Evolutionary conservation across 2,797 vertebrate species (phyloP), one percentile per base, ranked within the genome.

Genomic region (Hydrophis major): DNA sequence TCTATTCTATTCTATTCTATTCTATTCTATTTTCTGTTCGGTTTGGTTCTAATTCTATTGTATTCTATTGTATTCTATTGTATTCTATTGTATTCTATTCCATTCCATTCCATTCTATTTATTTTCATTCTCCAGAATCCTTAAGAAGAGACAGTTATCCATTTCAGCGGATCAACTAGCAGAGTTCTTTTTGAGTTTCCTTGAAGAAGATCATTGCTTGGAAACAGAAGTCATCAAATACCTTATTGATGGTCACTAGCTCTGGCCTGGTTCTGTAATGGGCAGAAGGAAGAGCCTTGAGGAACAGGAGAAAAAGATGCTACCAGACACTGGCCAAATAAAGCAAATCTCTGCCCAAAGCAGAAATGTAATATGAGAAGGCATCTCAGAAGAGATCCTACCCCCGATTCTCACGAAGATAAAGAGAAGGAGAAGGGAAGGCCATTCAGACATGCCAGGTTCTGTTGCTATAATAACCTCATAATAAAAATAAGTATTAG

Each of bases 51-150:
- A n/a, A 0, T 50, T 50, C 50, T 50, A 1, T 50, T 50, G 7
- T 10, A 8, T 53, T 53, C 50, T 8, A 6, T 50, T 53, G 8
- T 0, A 10, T 53, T 10, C 50, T 0, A 10, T 53, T 10, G 1
- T 2, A 10, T 10, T 10, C 50, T 0, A 10, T 10, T 10, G 8
- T 1, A 10, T 10, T 10, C 50, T 0, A 53, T 10, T 2, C 50
- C 1, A 53, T 10, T 2, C 50, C 10, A 53, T 10, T 7, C 7
- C 10, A 53, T 10, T 10, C 50, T 53, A 53, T 53, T 53, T 53
- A 53, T 37, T 74, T 74, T 37, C 0, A 0, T 74, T 74, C 2
- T 4, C 28, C n/a, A 6, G n/a, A 69, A 69, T 18, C n/a, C 66
- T 74, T 37, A 74, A 32, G n/a, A 74, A 66, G 27, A 28, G 28